Evolutionary conservation across 1,140 invertebrate species (phyloP), one percentile per base, ranked within the genome.

Genomic region (Ruditapes philippinarum): DNA sequence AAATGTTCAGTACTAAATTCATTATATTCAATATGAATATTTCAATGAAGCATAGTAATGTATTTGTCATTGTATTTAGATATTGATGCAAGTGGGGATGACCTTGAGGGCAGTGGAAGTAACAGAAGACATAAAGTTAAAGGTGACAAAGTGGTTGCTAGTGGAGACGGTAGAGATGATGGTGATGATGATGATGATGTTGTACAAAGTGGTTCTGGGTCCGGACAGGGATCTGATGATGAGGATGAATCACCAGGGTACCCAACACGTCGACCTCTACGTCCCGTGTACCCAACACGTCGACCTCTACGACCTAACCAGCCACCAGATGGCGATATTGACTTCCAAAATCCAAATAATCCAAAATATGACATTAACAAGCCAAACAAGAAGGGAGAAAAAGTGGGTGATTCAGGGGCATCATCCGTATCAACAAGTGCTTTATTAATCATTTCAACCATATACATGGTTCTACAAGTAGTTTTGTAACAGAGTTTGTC

Each of bases 121-220:
- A 65, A 36, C 14, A 38, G 70, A 17, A 65, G 31, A 25, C n/a
- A n/a, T n/a, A 11, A 40, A 12, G 12, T 12, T 5, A 51, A 78
- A 36, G 74, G 74, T 28, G 74, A 78, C 45, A 31, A 25, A 11
- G 45, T 78, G 4, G 49, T 78, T 51, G n/a, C 22, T n/a, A 87
- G 84, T 78, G 89, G 83, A 22, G 70, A 68, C 45, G 51, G 51
- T 28, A n/a, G 45, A 74, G 38, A 19, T 2, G 51, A 38, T 14
- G 49, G 36, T 7, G 60, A 79, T 51, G 73, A 49, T 65, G 74
- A 68, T 45, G 81, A 70, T 42, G 42, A 68, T 45, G 51, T 80
- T 42, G n/a, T 73, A 11, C n/a, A 22, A 11, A 87, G 84, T 79
- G 90, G 88, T 36, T 86, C 83, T 81, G 90, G 84, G 0, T 83